Conservation (phyloP, 2,113 vertebrate genomes). For the Lipophrys pholis region DNA sequence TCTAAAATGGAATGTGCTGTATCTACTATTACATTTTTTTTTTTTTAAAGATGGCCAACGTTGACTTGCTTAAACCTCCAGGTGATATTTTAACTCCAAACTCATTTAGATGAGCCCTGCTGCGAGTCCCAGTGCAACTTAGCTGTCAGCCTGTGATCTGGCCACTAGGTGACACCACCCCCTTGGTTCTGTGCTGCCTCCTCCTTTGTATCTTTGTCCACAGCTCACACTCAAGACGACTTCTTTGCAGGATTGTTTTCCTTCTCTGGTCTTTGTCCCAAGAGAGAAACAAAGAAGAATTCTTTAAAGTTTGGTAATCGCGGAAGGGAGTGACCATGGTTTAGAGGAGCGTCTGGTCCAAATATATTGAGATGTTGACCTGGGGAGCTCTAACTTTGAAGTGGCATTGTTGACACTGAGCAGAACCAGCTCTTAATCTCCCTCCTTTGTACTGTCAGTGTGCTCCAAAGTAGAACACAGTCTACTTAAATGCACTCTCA, state of each 20-base stretch:
- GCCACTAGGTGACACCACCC: conserved; percentile 82
- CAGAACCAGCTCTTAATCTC: conserved; percentile 25
- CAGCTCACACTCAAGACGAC: conserved; percentile 7
- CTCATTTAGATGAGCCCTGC: not conserved
- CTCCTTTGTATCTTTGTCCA: not conserved
- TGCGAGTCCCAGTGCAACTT: not conserved
- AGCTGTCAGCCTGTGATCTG: conserved; percentile 40
- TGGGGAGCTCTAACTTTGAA: not conserved
- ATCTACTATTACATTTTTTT: too few species aligned
- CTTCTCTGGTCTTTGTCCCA: not conserved
- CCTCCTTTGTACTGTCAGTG: conserved; percentile 28
- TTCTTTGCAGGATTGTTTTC: conserved; percentile 9
- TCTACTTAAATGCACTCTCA: not conserved
- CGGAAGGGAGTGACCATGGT: not conserved
- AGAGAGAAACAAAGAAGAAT: not conserved
- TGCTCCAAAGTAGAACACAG: not conserved
- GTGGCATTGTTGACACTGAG: conserved; percentile 21
- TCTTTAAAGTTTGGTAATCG: not conserved
- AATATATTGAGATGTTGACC: not conserved
- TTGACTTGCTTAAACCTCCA: not conserved
- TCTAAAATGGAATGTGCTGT: not conserved
- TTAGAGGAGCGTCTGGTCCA: conserved; percentile 12
- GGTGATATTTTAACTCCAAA: not conserved
- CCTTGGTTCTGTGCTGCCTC: conserved; percentile 56
- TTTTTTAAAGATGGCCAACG: too few species aligned